Base-by-base conservation (phyloP, 2,113 vertebrate species). In the Pantherophis guttatus region DNA sequence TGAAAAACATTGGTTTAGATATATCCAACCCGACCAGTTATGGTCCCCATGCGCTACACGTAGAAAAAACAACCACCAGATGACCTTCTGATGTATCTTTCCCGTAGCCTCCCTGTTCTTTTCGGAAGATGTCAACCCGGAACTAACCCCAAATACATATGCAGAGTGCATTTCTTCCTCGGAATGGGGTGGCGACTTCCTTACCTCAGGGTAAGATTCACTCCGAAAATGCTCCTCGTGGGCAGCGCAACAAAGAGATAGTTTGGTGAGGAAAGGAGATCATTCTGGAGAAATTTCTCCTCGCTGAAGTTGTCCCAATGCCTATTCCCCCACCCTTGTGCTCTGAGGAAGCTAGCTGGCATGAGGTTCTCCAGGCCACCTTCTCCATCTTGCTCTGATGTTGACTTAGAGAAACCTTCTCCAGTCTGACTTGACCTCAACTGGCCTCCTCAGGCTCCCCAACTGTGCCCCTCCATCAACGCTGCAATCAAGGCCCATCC, bases 121-220 rank as follows among this genome's bases (percentile, higher is more conserved):
- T 58, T 91, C 59, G 81, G 26, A 58, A 17, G 75, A 19, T 48
- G 8, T 90, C 44, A 13, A 26, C 33, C 13, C 44, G 86, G 88
- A 23, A 39, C 12, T 9, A 33, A 55, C 33, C 39, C 19, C 70
- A 12, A 33, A 93, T 2, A 13, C 6, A 39, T 2, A 11, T 7
- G 9, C 0, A 53, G 17, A 33, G 0, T 7, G 19, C 86, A 12
- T 88, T 87, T 26, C 85, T 29, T 26, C 44, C 91, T 54, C 17
- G 11, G 54, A 50, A 65, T 21, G 29, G 5, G 9, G 87, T 12
- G 33, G n/a, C 4, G 39, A 26, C 12, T 21, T 53, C 93, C 95
- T 98, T 98, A 99, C 98, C 98, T 99, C 98, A 29, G 97, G 98
- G 62, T 89, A 62, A 86, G 44, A 50, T 88, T 88, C 53, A 23